These are phyloP conservation scores for Hofmannophila pseudospretella DNA, from an alignment of 2,888 invertebrate genomes.

Conservation along the genomic window DNA sequence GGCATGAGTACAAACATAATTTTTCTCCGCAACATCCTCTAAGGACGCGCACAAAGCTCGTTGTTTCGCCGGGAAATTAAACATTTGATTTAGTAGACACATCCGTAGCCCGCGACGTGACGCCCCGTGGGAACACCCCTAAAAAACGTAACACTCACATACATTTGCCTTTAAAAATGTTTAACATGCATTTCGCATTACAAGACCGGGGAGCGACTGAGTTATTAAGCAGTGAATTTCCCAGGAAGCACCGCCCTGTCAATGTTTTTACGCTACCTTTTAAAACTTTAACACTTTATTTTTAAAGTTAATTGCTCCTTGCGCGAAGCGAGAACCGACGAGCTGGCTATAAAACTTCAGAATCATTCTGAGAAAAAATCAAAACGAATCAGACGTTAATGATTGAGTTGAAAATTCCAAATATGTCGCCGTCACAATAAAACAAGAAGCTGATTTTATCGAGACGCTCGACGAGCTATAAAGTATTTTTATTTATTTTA, in stretches of 20 bases:
- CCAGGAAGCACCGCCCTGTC: constrained; percentile 17
- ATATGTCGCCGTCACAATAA: constrained; percentile 45
- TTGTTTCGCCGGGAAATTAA: constrained; percentile 63
- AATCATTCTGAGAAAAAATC: constrained; percentile 33
- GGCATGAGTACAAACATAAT: constrained; percentile 6
- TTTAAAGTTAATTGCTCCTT: constrained; percentile 41
- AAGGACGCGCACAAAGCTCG: constrained; percentile 37
- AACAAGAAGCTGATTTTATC: constrained; percentile 40
- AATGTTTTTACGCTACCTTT: constrained; percentile 29
- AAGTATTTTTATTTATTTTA: constrained; percentile 67
- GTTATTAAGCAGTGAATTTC: constrained; percentile 34
- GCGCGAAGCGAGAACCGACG: constrained; percentile 30
- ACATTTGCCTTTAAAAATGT: constrained; percentile 43
- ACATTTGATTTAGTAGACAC: constrained; percentile 63
- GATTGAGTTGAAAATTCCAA: constrained; percentile 37
- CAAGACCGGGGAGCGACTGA: constrained; percentile 11
- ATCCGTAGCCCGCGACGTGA: constrained; percentile 44
- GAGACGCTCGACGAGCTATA: constrained; percentile 34
- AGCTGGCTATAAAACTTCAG: constrained; percentile 30
- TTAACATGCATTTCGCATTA: constrained; percentile 47
- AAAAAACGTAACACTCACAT: constrained; percentile 23
- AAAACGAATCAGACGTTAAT: constrained; percentile 44
- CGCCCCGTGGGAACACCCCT: constrained; percentile 45
- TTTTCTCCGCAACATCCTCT: constrained; percentile 9
- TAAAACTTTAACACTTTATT: constrained; percentile 40